A percentile compares a stretch with the other conserved stretches of the same genome.
Conservation (phyloP, 2,888 invertebrate species). For the Tenthredo livida region DNA sequence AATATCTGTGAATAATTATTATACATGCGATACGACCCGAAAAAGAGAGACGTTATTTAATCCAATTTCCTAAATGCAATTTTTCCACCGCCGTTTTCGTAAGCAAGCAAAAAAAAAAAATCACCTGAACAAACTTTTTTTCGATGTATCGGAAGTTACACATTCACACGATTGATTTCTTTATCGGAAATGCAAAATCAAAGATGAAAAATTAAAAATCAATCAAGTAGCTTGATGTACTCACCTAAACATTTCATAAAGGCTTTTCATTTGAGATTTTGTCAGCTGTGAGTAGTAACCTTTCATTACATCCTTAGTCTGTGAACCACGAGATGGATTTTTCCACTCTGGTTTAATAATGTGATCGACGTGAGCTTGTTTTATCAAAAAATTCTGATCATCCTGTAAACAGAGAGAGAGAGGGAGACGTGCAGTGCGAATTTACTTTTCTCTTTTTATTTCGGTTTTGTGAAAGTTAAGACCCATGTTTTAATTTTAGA, state of each 20-base stretch:
- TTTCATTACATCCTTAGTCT: constrained; percentile 86
- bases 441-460: not conserved
- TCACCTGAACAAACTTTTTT: too few species aligned
- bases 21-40: not conserved
- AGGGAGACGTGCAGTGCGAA: not conserved
- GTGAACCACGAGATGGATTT: constrained; percentile 88
- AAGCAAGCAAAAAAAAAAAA: not conserved
- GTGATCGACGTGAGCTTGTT: constrained; percentile 86
- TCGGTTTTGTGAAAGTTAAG: not conserved
- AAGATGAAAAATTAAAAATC: not conserved
- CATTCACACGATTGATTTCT: not conserved
- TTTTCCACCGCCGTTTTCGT: not conserved
- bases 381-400: constrained; percentile 90
- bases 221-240: constrained; percentile 32
- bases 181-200: not conserved
- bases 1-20: constrained; percentile 38
- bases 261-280: constrained; percentile 86
- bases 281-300: constrained; percentile 89
- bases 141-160: not conserved
- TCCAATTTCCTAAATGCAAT: constrained; percentile 13
- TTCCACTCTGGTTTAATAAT: constrained; percentile 91
- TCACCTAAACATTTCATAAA: constrained; percentile 90
- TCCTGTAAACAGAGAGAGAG: constrained; percentile 78
- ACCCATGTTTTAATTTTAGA: not conserved
- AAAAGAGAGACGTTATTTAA: constrained; percentile 31